Base-by-base conservation (phyloP, 2,888 invertebrate genomes). In the Lamellibrachia columna region DNA sequence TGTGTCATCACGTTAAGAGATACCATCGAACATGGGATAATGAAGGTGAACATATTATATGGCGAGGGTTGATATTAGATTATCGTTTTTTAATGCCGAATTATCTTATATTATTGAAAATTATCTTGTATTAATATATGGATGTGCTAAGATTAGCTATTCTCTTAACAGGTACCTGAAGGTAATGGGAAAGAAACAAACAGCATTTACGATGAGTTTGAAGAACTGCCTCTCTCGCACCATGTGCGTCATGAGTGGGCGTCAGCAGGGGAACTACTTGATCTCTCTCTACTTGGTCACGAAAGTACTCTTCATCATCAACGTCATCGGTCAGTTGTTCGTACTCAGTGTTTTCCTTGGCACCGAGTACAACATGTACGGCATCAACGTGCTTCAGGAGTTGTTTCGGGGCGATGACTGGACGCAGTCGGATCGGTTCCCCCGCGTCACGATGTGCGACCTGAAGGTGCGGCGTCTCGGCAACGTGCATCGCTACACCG, bases 401-500 rank as follows among this genome's bases (percentile, higher is more conserved):
- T 94, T 97, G 93, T 95, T 96, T 92, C 95, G 96, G 93, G 96
- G 96, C 4, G 94, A 95, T 52, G 96, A 96, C 93, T 96, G 96
- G 95, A 95, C 95, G 53, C 95, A 96, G 91, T 96, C 96, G 7
- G 95, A 95, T 0, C 93, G 96, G 40, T 96, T 96, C 94, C 96
- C 96, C 7, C 94, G 96, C 90, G 95, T 96, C 93, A 96, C 96
- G 60, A 95, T 96, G 95, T 96, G 96, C 95, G 96, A 96, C 94
- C 96, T 96, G 93, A 95, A 95, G 60, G 95, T 96, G 91, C 93
- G 94, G 8, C 93, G 94, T 40, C 93, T 94, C 28, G 94, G 94
- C n/a, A 97, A 97, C 94, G 96, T 97, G 53, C 97, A 97, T 94
- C 95, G 96, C 53, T 97, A 97, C 94, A 96, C 96, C 53, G 96